Conservation (phyloP, 2,113 vertebrate genomes). For the Phycodurus eques region DNA sequence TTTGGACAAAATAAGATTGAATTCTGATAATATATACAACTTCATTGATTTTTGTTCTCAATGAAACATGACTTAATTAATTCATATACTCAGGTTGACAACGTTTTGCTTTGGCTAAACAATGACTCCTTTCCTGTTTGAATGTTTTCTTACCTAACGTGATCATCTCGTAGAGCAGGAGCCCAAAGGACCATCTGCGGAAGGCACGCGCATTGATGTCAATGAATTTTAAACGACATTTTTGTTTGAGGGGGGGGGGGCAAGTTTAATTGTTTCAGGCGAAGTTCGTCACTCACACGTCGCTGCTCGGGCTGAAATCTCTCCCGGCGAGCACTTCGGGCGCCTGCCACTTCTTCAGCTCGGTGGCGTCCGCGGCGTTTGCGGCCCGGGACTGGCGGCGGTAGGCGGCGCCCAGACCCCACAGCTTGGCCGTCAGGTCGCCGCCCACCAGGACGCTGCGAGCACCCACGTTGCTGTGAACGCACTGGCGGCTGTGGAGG, state of each 20-base stretch:
- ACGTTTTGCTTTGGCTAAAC: too few species aligned
- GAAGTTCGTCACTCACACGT: slow-evolving; percentile 73
- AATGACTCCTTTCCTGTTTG: too few species aligned
- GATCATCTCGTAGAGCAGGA: slow-evolving; percentile 90
- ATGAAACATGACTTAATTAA: too few species aligned
- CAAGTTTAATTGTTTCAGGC: neutral
- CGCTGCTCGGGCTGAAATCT: slow-evolving; percentile 69
- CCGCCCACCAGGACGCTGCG: slow-evolving; percentile 82
- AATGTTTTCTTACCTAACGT: slow-evolving; percentile 80
- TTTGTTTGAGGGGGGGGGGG: slow-evolving; percentile 45
- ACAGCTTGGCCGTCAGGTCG: slow-evolving; percentile 84
- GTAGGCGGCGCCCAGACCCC: slow-evolving; percentile 80
- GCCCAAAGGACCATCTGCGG: slow-evolving; percentile 91
- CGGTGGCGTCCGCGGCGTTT: slow-evolving; percentile 12
- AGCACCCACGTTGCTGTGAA: slow-evolving; percentile 86
- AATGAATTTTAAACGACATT: too few species aligned
- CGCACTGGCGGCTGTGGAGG: slow-evolving; percentile 76
- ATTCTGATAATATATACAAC: too few species aligned
- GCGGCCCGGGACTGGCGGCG: slow-evolving; percentile 36
- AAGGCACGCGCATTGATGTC: neutral
- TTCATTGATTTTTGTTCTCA: too few species aligned
- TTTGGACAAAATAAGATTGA: too few species aligned
- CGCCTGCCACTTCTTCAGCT: slow-evolving; percentile 88
- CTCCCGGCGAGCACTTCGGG: slow-evolving; percentile 80
- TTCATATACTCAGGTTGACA: too few species aligned